Evolutionary conservation across 2,797 vertebrate species (phyloP).

Genomic region (Catostomus latipinnis): DNA sequence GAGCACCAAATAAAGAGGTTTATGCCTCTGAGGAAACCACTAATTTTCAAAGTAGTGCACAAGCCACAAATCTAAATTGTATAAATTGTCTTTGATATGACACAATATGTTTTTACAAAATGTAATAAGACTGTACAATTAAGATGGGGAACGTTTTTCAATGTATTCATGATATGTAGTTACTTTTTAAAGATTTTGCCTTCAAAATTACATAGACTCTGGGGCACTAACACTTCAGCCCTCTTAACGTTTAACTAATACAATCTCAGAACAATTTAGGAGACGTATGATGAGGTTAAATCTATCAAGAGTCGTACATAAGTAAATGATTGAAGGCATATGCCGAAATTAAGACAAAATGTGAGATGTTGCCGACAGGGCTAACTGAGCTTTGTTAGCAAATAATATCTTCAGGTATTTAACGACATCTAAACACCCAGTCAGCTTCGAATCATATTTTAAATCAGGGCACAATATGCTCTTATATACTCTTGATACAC

Average conservation of each 20-base stretch:
- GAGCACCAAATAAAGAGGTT: conserved; percentile 20
- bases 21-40: conserved; percentile 4
- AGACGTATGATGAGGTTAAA: background rate
- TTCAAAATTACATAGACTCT: background rate
- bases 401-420: conserved; percentile 3
- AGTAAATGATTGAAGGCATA: background rate
- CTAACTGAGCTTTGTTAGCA: conserved; percentile 49
- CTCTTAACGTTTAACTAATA: background rate
- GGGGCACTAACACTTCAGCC: background rate
- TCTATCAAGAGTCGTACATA: background rate
- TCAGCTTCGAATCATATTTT: background rate
- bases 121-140: background rate
- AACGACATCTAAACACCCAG: background rate
- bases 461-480: background rate
- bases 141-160: background rate
- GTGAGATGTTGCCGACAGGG: background rate
- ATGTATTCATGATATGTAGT: background rate
- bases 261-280: background rate
- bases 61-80: background rate
- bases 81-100: too few species aligned
- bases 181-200: background rate
- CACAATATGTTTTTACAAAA: background rate
- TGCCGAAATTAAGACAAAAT: background rate
- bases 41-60: background rate
- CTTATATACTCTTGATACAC: background rate